phyloP scores from a whole-genome alignment of 2,888 invertebrate species.

The Spisula subtruncata region DNA sequence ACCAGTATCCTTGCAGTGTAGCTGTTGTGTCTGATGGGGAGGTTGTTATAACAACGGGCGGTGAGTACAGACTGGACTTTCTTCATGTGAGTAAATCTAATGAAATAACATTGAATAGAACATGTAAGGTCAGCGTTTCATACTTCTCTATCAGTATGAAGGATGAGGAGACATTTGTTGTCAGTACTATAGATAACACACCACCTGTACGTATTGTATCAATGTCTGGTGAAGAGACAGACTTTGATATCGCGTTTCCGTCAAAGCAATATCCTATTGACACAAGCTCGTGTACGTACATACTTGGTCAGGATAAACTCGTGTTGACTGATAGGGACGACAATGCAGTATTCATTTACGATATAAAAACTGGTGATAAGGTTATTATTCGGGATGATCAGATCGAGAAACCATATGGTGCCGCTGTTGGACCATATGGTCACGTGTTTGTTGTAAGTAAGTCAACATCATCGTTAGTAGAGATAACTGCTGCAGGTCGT shows the following conservation, averaged over 20 bases:
- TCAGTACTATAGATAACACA: not conserved
- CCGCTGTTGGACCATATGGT: slow-evolving; percentile 30
- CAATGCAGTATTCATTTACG: slow-evolving; percentile 25
- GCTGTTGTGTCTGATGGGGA: too few relatives aligned
- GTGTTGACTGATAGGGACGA: too few relatives aligned
- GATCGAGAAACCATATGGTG: slow-evolving; percentile 16
- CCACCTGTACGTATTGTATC: slow-evolving; percentile 30
- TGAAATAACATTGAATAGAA: too few relatives aligned
- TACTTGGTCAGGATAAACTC: not conserved
- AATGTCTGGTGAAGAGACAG: too few relatives aligned
- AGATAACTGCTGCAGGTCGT: slow-evolving; percentile 10
- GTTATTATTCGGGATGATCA: not conserved
- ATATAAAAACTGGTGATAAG: slow-evolving; percentile 2
- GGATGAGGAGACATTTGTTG: slow-evolving; percentile 13
- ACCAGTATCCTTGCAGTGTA: too few relatives aligned
- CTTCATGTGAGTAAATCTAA: too few relatives aligned
- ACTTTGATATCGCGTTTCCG: too few relatives aligned
- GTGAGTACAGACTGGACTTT: too few relatives aligned
- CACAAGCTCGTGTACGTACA: slow-evolving; percentile 24
- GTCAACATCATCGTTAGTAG: too few relatives aligned
- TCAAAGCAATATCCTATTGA: not conserved
- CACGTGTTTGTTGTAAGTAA: slow-evolving; percentile 28
- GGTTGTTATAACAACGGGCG: too few relatives aligned
- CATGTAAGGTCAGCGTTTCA: too few relatives aligned
- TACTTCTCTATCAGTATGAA: too few relatives aligned